phyloP scores from a whole-genome alignment of 2,797 vertebrate species.

The Pantherophis alleghaniensis region DNA sequence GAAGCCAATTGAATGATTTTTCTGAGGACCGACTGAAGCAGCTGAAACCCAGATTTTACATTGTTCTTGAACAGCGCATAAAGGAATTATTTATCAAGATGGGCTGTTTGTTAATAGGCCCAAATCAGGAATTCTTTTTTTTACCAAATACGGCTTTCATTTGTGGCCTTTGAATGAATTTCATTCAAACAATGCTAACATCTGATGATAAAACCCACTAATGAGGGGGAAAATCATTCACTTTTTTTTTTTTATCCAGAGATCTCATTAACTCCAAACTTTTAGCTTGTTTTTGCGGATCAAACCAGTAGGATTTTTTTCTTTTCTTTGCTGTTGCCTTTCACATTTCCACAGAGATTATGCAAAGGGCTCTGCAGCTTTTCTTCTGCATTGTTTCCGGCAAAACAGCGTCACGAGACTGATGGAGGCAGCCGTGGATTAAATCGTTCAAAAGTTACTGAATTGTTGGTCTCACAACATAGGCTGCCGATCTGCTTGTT shows the following conservation, averaged over 20 bases:
- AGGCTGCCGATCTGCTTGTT: not conserved
- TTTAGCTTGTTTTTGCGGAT: constrained; percentile 68
- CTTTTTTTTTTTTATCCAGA: constrained; percentile 69
- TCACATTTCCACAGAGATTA: constrained; percentile 34
- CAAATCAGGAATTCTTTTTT: constrained; percentile 64
- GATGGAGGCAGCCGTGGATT: not conserved
- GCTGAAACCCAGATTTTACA: constrained; percentile 67
- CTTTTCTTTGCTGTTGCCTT: constrained; percentile 27
- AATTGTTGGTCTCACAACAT: too few relatives aligned
- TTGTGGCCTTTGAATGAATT: constrained; percentile 70
- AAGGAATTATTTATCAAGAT: constrained; percentile 74
- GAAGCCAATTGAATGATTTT: constrained; percentile 64
- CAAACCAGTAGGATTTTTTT: constrained; percentile 58
- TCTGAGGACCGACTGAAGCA: constrained; percentile 65
- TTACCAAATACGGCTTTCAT: constrained; percentile 69
- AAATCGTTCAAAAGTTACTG: not conserved
- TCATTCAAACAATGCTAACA: constrained; percentile 69
- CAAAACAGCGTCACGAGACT: not conserved
- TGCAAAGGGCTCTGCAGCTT: constrained; percentile 15
- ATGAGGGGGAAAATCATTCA: constrained; percentile 67
- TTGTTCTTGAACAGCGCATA: constrained; percentile 69
- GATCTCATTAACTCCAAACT: constrained; percentile 72
- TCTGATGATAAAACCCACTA: constrained; percentile 72
- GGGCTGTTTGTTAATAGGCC: constrained; percentile 71
- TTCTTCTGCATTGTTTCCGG: not conserved